Evolutionary conservation across 2,113 vertebrate species (phyloP).

Genomic region (Aplodontia rufa): DNA sequence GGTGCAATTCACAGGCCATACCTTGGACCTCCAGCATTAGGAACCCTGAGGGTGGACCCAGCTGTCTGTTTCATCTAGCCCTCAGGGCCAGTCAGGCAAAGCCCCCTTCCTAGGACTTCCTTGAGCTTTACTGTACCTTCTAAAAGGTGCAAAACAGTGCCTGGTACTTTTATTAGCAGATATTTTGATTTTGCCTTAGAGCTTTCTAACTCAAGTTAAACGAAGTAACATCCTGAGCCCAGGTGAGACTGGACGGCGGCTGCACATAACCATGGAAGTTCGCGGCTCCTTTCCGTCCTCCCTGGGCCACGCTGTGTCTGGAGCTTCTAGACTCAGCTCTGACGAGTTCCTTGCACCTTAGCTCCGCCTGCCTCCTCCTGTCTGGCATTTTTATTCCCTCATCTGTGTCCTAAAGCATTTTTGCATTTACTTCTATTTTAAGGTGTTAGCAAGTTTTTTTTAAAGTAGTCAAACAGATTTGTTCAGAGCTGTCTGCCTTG

Average conservation of each 20-base stretch:
- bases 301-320: fast-evolving
- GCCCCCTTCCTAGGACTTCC: not conserved
- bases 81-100: not conserved
- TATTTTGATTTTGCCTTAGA: not conserved
- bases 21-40: too few species aligned
- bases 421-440: not conserved
- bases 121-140: not conserved
- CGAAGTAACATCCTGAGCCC: not conserved
- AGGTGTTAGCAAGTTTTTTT: not conserved
- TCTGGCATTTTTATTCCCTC: not conserved
- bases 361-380: not conserved
- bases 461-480: not conserved
- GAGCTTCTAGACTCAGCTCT: not conserved
- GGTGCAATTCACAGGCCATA: not conserved
- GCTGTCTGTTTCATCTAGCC: not conserved
- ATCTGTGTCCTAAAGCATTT: not conserved
- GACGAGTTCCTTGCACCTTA: not conserved
- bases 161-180: not conserved
- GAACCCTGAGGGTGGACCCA: not conserved
- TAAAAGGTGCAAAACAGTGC: not conserved
- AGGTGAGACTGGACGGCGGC: not conserved
- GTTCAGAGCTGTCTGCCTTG: not conserved
- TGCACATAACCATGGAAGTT: fast-evolving
- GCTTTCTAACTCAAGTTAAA: not conserved
- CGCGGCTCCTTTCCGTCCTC: not conserved